These are phyloP conservation scores for Pangasianodon hypophthalmus DNA, from an alignment of 2,113 vertebrate genomes.

Conservation along the genomic window DNA sequence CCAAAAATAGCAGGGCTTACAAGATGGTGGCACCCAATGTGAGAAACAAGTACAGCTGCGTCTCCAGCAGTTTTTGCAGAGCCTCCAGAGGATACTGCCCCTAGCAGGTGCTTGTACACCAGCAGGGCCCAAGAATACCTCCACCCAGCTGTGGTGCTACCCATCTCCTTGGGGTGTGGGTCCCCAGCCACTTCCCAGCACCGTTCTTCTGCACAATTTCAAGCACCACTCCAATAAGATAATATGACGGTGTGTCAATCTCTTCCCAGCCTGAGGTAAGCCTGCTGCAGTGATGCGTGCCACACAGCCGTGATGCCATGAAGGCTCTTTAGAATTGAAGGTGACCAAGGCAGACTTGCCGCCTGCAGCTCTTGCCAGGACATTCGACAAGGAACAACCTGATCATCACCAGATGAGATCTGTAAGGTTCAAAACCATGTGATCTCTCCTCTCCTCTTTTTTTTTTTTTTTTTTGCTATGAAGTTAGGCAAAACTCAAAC, in stretches of 20 bases:
- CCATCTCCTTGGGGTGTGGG: constrained; percentile 49
- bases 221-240: constrained; percentile 51
- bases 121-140: constrained; percentile 50
- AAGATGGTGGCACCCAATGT: constrained; percentile 53
- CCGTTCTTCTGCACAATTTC: constrained; percentile 47
- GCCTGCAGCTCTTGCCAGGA: constrained; percentile 34
- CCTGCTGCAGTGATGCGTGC: constrained; percentile 36
- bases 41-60: constrained; percentile 70
- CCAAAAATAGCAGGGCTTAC: constrained; percentile 65
- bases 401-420: constrained; percentile 40
- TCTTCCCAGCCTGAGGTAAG: constrained; percentile 32
- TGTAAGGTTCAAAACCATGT: constrained; percentile 31
- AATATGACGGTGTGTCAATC: constrained; percentile 62
- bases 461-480: constrained; percentile 14
- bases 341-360: constrained; percentile 30
- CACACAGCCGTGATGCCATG: constrained; percentile 19
- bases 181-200: constrained; percentile 58
- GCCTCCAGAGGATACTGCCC: constrained; percentile 43
- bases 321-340: constrained; percentile 34
- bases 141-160: constrained; percentile 51
- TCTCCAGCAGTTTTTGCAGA: constrained; percentile 34
- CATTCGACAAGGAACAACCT: constrained; percentile 36
- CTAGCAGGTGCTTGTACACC: constrained; percentile 47
- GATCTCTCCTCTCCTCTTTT: constrained; percentile 1
- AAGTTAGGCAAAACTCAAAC: constrained; percentile 35